Percentiles rank a stretch among this genome's conserved stretches.
Evolutionary conservation across 2,888 invertebrate species (phyloP).

Genomic region (Sarcophaga subvicina): DNA sequence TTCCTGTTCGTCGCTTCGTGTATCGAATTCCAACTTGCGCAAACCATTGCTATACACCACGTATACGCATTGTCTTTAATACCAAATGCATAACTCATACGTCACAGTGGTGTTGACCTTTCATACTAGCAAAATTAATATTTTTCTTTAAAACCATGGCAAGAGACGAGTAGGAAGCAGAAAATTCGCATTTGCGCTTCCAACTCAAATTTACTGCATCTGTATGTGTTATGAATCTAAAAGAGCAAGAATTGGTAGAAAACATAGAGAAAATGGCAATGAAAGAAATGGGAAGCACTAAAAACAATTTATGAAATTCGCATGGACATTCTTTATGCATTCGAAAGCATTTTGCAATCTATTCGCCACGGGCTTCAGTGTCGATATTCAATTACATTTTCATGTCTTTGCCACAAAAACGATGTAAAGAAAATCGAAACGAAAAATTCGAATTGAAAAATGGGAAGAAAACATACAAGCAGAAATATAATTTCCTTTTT

Average conservation of each 20-base stretch:
- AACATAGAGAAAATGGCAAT: neutral
- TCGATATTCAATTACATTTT: neutral
- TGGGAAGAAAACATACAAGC: neutral
- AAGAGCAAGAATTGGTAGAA: neutral
- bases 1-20: too few relatives aligned
- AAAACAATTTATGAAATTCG: neutral
- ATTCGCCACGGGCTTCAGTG: neutral
- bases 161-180: too few relatives aligned
- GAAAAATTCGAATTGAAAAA: neutral
- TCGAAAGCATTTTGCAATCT: neutral
- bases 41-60: too few relatives aligned
- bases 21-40: too few relatives aligned
- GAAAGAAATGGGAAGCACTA: neutral
- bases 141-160: neutral
- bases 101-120: neutral
- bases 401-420: neutral
- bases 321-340: neutral
- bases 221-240: neutral
- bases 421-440: neutral
- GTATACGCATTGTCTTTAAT: neutral
- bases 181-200: too few relatives aligned
- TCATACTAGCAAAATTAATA: neutral
- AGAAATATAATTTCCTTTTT: conserved; percentile 19
- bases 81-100: too few relatives aligned
- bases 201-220: too few relatives aligned